Evolutionary conservation across 2,113 vertebrate species (phyloP), one percentile per base, ranked within the genome.

Genomic region (Ancistrus triradiatus): DNA sequence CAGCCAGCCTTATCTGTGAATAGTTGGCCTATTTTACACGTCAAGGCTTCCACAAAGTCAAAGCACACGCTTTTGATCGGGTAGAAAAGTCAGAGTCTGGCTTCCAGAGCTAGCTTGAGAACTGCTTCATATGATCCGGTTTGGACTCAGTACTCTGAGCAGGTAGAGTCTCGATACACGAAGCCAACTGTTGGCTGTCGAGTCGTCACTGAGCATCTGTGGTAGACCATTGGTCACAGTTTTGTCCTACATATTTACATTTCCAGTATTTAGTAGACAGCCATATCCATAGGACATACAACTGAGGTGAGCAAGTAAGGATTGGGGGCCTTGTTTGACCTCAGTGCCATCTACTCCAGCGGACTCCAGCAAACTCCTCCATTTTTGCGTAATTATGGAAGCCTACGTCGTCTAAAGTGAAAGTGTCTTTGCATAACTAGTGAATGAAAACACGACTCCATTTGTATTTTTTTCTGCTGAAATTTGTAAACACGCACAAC

Each of bases 21-120:
- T n/a, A 4, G 15, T 31, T 31, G 48, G 48, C 37, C 49, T 53
- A 35, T 40, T 65, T 65, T 24, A 28, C 52, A 14, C 19, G 28
- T 14, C 22, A 19, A 37, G 19, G n/a, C 31, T 28, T 40, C 40
- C 4, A 1, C 28, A 46, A 33, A 18, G 43, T 57, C 19, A 37
- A 48, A 55, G 63, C 11, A 4, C n/a, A 6, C 1, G 38, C 38
- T 44, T 6, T 10, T 0, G 21, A 13, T 21, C 38, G 7, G 8
- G 38, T 28, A 13, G 14, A 35, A 55, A 44, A 33, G 5, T 11
- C 21, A 31, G 15, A 17, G 24, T 35, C 6, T 4, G 48, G n/a
- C 8, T 47, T 49, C 28, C 22, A 14, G 21, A 46, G 19, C 22
- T 37, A 13, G 11, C 22, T 13, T 9, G n/a, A 51, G 37, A 19